Conservation (phyloP, 1,140 invertebrate genomes). For the Cheumatopsyche charites region DNA sequence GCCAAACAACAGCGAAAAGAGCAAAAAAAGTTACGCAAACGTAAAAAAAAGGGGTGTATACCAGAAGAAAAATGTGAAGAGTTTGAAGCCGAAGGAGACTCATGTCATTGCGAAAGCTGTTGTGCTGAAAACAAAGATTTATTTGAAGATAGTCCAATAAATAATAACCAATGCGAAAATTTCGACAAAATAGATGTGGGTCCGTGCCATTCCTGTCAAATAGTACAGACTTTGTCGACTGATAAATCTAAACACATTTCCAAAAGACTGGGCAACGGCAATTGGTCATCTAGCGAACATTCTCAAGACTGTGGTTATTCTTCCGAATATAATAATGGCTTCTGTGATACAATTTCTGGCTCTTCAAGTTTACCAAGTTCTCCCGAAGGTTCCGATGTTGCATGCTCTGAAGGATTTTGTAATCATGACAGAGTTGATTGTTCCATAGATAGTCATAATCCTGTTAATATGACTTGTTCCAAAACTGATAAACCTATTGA, state of each 20-base stretch:
- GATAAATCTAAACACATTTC: slow-evolving; percentile 26
- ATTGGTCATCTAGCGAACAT: slow-evolving; percentile 69
- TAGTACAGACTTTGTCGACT: slow-evolving; percentile 36
- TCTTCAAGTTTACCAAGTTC: slow-evolving; percentile 76
- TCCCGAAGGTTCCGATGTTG: slow-evolving; percentile 83
- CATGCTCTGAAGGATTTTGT: slow-evolving; percentile 82
- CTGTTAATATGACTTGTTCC: slow-evolving; percentile 51
- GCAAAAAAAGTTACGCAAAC: slow-evolving; percentile 85
- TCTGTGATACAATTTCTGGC: slow-evolving; percentile 66
- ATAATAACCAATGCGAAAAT: slow-evolving; percentile 38
- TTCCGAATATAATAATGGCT: slow-evolving; percentile 76
- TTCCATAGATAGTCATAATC: slow-evolving; percentile 50
- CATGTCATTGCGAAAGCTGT: slow-evolving; percentile 41
- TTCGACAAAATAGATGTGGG: slow-evolving; percentile 34
- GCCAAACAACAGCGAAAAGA: slow-evolving; percentile 83
- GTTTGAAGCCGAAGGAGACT: slow-evolving; percentile 36
- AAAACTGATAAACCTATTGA: slow-evolving; percentile 58
- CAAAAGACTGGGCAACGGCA: slow-evolving; percentile 52
- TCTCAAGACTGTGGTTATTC: slow-evolving; percentile 86
- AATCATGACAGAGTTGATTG: slow-evolving; percentile 72
- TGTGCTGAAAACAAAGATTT: slow-evolving; percentile 30
- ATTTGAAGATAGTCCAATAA: slow-evolving; percentile 22
- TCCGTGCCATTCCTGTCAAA: slow-evolving; percentile 55
- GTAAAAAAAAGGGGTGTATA: slow-evolving; percentile 75
- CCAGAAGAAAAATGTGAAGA: slow-evolving; percentile 50